phyloP scores from a whole-genome alignment of 2,113 vertebrate species.

The Malurus elegans region DNA sequence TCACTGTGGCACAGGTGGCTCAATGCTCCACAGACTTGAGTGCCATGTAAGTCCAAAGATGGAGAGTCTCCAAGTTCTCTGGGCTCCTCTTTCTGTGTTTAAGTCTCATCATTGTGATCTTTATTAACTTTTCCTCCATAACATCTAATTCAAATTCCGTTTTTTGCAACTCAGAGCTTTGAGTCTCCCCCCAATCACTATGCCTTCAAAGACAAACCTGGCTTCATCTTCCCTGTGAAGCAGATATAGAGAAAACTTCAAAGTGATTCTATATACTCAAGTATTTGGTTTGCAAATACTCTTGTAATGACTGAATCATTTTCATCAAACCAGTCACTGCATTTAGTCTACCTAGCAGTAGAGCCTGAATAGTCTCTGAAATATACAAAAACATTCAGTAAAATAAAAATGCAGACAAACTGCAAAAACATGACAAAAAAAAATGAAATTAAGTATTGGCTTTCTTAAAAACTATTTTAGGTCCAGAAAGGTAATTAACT shows the following conservation, averaged over 20 bases:
- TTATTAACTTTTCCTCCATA: neutral
- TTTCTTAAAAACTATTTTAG: neutral
- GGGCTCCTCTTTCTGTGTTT: neutral
- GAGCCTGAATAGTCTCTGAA: neutral
- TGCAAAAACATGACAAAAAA: neutral
- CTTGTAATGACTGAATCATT: slow-evolving; percentile 3
- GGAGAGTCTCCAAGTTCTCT: neutral
- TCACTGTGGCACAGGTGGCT: neutral
- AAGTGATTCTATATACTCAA: neutral
- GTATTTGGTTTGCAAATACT: slow-evolving; percentile 40
- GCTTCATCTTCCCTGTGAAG: neutral
- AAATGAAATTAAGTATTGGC: neutral
- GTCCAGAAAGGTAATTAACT: neutral
- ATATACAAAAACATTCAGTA: neutral
- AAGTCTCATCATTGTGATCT: neutral
- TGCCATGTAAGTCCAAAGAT: neutral
- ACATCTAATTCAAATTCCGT: slow-evolving; percentile 24
- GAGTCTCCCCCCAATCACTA: neutral
- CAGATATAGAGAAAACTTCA: neutral
- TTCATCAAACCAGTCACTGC: neutral
- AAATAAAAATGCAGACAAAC: neutral
- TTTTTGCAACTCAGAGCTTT: neutral
- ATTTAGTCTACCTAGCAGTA: neutral
- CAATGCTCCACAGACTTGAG: neutral
- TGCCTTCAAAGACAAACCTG: slow-evolving; percentile 1